Conservation (phyloP, 2,888 invertebrate genomes). For the Argynnis bischoffii region DNA sequence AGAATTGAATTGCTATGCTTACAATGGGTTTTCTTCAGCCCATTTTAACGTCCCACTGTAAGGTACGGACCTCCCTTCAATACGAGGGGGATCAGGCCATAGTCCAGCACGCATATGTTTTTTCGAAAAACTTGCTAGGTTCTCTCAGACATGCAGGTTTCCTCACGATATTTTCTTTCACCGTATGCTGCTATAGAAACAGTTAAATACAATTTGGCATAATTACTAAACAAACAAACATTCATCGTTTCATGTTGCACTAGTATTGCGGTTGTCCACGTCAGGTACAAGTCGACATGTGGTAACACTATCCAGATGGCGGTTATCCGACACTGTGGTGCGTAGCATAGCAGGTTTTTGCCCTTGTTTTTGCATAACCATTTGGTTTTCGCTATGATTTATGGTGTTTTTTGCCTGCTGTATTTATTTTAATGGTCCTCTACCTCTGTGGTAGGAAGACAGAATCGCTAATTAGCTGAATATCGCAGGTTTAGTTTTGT, state of each 20-base stretch:
- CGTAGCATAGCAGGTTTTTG: slow-evolving; percentile 57
- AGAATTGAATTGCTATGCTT: background rate
- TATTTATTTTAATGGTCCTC: slow-evolving; percentile 5
- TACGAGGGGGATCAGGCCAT: too few species aligned
- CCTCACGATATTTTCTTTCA: too few species aligned
- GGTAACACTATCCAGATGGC: slow-evolving; percentile 55
- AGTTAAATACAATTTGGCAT: background rate
- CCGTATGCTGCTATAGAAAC: background rate
- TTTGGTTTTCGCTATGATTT: slow-evolving; percentile 55
- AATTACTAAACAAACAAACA: slow-evolving; percentile 10
- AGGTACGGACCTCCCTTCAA: background rate
- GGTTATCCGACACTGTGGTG: slow-evolving; percentile 56
- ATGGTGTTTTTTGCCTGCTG: slow-evolving; percentile 9
- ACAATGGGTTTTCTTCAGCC: background rate
- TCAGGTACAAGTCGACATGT: background rate
- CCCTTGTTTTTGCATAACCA: slow-evolving; percentile 41
- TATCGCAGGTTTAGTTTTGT: too few species aligned
- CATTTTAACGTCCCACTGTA: background rate
- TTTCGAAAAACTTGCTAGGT: too few species aligned
- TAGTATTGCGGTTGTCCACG: slow-evolving; percentile 11
- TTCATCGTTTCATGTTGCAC: background rate
- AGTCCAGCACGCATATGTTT: too few species aligned
- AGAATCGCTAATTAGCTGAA: too few species aligned
- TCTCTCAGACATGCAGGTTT: too few species aligned
- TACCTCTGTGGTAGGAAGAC: background rate